Percentiles rank a stretch among this genome's conserved stretches.
phyloP scores from a whole-genome alignment of 2,797 vertebrate species.

The Alauda arvensis region DNA sequence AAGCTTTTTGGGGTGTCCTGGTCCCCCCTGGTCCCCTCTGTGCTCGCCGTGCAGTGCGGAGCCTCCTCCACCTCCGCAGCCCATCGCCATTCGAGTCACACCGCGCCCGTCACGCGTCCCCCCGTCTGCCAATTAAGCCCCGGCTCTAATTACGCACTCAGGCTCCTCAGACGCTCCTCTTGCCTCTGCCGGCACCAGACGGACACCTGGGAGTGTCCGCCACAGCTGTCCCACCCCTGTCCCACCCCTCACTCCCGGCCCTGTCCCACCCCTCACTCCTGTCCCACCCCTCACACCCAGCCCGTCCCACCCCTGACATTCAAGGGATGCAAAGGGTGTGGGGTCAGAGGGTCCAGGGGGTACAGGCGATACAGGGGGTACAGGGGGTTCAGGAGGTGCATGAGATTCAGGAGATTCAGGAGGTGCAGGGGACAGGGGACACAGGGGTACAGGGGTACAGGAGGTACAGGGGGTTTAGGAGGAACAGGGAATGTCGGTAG shows the following conservation, averaged over 20 bases:
- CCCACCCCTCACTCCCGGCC: no score
- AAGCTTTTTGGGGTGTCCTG: background rate
- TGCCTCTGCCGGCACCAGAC: background rate
- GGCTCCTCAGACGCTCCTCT: background rate
- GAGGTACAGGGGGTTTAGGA: no score
- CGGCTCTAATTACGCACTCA: slow-evolving; percentile 15
- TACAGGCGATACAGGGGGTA: background rate
- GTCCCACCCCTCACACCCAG: no score
- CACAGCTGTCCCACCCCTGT: background rate
- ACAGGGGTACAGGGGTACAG: no score
- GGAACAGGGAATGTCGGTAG: accelerated
- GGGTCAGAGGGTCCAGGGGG: background rate
- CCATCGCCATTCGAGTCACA: background rate
- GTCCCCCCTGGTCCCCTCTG: accelerated
- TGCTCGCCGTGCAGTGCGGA: accelerated
- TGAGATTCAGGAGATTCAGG: no score
- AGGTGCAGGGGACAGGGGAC: no score
- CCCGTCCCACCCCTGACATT: background rate
- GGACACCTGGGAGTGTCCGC: background rate
- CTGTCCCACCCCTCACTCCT: background rate
- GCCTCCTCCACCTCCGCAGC: background rate
- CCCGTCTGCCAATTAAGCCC: background rate
- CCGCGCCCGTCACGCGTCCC: background rate
- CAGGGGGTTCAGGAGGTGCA: background rate
- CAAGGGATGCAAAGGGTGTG: background rate